phyloP scores from a whole-genome alignment of 23 tunicate species.

The Aplidium turbinatum region DNA sequence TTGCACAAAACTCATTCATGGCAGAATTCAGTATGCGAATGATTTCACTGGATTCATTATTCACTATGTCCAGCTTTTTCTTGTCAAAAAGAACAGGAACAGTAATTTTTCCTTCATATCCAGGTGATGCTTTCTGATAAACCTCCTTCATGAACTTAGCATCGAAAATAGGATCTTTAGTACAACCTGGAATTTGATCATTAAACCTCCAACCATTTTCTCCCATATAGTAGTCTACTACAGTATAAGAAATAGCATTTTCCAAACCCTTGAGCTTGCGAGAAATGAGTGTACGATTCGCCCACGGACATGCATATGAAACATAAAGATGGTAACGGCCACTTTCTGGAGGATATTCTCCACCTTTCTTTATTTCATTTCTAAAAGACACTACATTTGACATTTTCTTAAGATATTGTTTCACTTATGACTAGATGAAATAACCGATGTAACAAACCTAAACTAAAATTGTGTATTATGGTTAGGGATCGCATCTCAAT shows the following conservation, averaged over 20 bases:
- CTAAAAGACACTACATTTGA: too few species aligned
- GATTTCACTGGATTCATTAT: conserved; percentile 95
- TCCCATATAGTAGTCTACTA: conserved; percentile 70
- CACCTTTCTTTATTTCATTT: conserved; percentile 39
- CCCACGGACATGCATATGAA: conserved; percentile 93
- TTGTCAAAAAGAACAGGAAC: conserved; percentile 93
- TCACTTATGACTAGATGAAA: too few species aligned
- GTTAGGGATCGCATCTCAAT: too few species aligned
- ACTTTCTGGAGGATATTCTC: conserved; percentile 66
- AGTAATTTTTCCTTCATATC: conserved; percentile 71
- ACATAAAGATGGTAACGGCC: conserved; percentile 87
- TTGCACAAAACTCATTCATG: conserved; percentile 60
- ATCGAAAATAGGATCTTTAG: conserved; percentile 66
- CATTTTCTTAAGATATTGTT: too few species aligned
- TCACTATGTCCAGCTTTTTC: conserved; percentile 64
- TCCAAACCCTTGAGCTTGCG: conserved; percentile 85
- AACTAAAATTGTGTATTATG: too few species aligned
- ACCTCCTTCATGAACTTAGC: conserved; percentile 67
- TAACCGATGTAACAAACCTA: too few species aligned
- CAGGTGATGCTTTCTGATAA: conserved; percentile 58
- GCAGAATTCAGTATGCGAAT: conserved; percentile 63
- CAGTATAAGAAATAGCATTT: conserved; percentile 68
- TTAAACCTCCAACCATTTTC: conserved; percentile 90
- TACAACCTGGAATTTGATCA: conserved; percentile 58
- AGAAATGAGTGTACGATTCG: conserved; percentile 66